Percentiles rank a stretch among this genome's conserved stretches.
Evolutionary conservation across 2,888 invertebrate species (phyloP).

Genomic region (Amphipoea lucens): DNA sequence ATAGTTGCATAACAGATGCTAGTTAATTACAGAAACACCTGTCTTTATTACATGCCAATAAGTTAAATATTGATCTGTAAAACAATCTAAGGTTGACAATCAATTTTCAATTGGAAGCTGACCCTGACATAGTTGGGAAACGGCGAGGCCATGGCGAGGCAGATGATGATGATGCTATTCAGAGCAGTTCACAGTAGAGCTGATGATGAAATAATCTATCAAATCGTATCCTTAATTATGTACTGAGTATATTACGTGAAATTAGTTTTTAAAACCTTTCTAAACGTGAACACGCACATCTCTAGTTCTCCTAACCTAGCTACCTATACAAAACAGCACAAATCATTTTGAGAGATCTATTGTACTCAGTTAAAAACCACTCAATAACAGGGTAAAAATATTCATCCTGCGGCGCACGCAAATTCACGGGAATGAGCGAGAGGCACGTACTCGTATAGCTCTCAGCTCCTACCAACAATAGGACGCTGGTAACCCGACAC

Average conservation of each 20-base stretch:
- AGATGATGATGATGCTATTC: neutral
- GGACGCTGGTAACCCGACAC: conserved; percentile 44
- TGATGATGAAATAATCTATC: neutral
- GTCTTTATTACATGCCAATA: neutral
- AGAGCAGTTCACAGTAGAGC: too few species aligned
- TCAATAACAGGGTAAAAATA: conserved; percentile 39
- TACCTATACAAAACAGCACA: neutral
- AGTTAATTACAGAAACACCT: neutral
- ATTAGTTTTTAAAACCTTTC: neutral
- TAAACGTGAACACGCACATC: neutral
- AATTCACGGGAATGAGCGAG: conserved; percentile 24
- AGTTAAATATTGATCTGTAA: neutral
- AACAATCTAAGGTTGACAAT: neutral
- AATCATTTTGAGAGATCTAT: conserved; percentile 26
- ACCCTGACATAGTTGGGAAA: too few species aligned
- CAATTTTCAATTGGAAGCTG: neutral
- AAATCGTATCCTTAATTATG: neutral
- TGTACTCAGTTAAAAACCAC: conserved; percentile 47
- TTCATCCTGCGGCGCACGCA: conserved; percentile 34
- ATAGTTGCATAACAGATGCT: neutral
- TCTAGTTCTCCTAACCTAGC: neutral
- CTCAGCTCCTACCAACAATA: conserved; percentile 38
- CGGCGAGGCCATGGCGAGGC: too few species aligned
- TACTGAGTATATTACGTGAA: too few species aligned
- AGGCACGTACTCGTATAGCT: neutral